These are phyloP conservation scores for Peucedramus taeniatus DNA, from an alignment of 2,113 vertebrate genomes.

Conservation along the genomic window DNA sequence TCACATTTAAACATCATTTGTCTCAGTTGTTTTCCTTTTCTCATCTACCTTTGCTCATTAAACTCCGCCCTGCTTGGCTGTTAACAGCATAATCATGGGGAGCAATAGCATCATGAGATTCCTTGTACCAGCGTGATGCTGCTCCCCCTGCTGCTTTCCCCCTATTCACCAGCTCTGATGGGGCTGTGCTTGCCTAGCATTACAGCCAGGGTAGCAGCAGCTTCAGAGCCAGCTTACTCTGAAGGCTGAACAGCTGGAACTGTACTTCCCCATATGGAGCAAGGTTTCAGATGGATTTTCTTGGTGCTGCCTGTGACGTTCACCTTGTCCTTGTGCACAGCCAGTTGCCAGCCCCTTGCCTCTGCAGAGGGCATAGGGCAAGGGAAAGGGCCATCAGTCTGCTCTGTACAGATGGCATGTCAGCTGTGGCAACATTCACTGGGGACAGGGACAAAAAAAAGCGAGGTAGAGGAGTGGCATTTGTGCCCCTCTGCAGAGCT, in stretches of 20 bases:
- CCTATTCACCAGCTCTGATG: neutral
- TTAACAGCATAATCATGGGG: conserved; percentile 18
- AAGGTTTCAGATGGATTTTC: neutral
- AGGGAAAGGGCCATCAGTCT: neutral
- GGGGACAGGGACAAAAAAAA: neutral
- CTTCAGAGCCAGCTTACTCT: neutral
- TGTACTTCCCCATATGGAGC: conserved; percentile 15
- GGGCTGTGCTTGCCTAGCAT: neutral
- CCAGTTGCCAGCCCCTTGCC: neutral
- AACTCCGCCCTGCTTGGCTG: conserved; percentile 33
- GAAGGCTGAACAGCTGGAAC: conserved; percentile 13
- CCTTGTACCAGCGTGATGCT: neutral
- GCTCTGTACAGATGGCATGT: neutral
- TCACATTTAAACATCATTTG: conserved; percentile 54
- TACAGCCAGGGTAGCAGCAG: neutral
- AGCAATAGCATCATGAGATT: conserved; percentile 19
- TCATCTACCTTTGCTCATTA: conserved; percentile 61
- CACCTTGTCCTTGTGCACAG: neutral
- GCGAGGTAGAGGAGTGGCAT: neutral
- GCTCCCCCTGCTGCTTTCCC: neutral
- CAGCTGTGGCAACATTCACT: neutral
- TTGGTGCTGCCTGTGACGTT: conserved; percentile 18
- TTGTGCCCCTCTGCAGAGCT: neutral
- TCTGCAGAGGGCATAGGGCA: neutral
- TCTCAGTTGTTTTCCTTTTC: conserved; percentile 55